Evolutionary conservation across 1,140 invertebrate species (phyloP).

Genomic region (Asbolus verrucosus): DNA sequence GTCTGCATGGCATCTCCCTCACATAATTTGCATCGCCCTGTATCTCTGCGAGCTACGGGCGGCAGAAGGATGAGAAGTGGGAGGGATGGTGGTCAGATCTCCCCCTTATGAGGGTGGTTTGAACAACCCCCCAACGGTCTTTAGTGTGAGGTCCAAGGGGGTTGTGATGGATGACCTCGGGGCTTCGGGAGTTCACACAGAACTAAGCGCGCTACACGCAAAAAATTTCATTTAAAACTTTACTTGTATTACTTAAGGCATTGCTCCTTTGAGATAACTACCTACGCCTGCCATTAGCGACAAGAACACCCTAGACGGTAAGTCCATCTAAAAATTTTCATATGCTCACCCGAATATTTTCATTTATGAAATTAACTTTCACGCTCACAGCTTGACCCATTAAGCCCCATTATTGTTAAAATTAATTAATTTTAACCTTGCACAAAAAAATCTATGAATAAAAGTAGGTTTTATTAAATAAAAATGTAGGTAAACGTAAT

Average conservation of each 20-base stretch:
- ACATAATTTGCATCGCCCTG: conserved; percentile 54
- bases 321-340: conserved; percentile 1
- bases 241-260: conserved; percentile 57
- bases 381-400: background rate
- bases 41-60: conserved; percentile 45
- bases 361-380: conserved; percentile 13
- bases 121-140: conserved; percentile 53
- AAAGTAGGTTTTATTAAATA: too few relatives aligned
- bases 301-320: conserved; percentile 39
- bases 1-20: conserved; percentile 51
- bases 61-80: conserved; percentile 55
- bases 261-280: conserved; percentile 56
- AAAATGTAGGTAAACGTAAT: too few relatives aligned
- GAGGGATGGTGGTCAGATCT: conserved; percentile 53
- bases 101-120: conserved; percentile 55
- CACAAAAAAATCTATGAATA: background rate
- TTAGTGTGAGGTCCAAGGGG: conserved; percentile 59
- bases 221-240: conserved; percentile 59
- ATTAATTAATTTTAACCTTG: background rate
- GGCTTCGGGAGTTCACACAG: conserved; percentile 55
- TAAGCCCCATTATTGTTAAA: conserved; percentile 11
- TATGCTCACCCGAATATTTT: conserved; percentile 11
- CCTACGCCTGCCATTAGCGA: conserved; percentile 10
- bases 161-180: conserved; percentile 62
- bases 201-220: conserved; percentile 45